phyloP scores from a whole-genome alignment of 2,888 invertebrate genomes.

The Synanthedon myopaeformis region DNA sequence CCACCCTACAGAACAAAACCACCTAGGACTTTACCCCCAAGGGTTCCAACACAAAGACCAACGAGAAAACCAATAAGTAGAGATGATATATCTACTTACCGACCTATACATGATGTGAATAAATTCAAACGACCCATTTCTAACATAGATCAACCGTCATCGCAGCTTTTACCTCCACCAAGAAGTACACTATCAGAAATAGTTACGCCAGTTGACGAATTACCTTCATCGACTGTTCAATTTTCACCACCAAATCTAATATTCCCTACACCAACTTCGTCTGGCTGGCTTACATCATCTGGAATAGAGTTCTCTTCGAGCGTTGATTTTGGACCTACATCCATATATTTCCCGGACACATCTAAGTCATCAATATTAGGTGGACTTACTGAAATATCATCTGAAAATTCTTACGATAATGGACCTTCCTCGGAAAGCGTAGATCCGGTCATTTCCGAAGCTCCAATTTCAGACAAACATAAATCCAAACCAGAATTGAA shows the following conservation, averaged over 20 bases:
- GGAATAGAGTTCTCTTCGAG: slow-evolving; percentile 53
- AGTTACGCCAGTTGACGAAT: slow-evolving; percentile 21
- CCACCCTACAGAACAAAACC: slow-evolving; percentile 46
- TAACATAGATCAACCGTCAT: slow-evolving; percentile 50
- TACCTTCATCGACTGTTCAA: slow-evolving; percentile 19
- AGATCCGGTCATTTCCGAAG: slow-evolving; percentile 25
- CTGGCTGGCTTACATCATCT: slow-evolving; percentile 59
- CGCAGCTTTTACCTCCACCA: slow-evolving; percentile 49
- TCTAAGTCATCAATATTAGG: slow-evolving; percentile 23
- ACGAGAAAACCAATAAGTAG: slow-evolving; percentile 38
- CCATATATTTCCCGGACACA: slow-evolving; percentile 37
- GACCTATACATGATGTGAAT: slow-evolving; percentile 50
- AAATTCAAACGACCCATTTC: slow-evolving; percentile 44
- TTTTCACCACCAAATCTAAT: slow-evolving; percentile 34
- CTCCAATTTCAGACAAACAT: slow-evolving; percentile 20
- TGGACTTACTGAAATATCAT: slow-evolving; percentile 11
- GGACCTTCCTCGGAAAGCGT: slow-evolving; percentile 29
- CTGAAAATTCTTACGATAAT: slow-evolving; percentile 33
- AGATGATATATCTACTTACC: slow-evolving; percentile 49
- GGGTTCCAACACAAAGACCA: slow-evolving; percentile 38
- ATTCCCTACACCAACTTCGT: slow-evolving; percentile 54
- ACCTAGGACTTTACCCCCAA: slow-evolving; percentile 38
- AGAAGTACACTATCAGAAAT: slow-evolving; percentile 32
- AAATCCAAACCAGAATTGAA: slow-evolving; percentile 14
- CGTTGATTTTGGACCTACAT: slow-evolving; percentile 47